These are phyloP conservation scores for Drosophila multiciliata DNA, from an alignment of 2,888 invertebrate species.

Conservation along the genomic window DNA sequence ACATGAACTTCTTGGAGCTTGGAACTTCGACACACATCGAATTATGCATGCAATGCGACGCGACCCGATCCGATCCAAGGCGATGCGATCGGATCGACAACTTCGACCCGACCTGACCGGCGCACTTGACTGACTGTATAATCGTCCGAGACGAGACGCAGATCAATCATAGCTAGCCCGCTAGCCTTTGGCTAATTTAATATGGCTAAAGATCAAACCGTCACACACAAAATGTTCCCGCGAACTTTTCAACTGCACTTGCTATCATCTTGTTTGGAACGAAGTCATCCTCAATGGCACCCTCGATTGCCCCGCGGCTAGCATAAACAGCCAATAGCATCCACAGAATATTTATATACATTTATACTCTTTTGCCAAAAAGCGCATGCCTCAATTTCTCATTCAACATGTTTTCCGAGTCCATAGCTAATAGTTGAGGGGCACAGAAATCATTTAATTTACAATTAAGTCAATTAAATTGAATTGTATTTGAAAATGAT, in stretches of 20 bases:
- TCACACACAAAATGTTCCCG: conserved; percentile 75
- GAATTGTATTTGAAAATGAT: background rate
- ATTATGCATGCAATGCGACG: conserved; percentile 74
- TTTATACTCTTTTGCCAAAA: conserved; percentile 18
- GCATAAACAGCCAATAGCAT: conserved; percentile 62
- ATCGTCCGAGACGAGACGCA: conserved; percentile 70
- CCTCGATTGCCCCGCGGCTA: conserved; percentile 35
- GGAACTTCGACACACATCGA: conserved; percentile 74
- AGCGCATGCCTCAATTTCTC: background rate
- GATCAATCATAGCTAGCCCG: conserved; percentile 71
- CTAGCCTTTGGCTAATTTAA: conserved; percentile 78
- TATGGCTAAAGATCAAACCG: conserved; percentile 79
- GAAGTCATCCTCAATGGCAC: conserved; percentile 42
- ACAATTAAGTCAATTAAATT: background rate
- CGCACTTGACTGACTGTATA: conserved; percentile 59
- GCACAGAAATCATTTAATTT: background rate
- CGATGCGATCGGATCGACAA: conserved; percentile 32
- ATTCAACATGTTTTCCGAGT: background rate
- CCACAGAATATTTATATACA: conserved; percentile 22
- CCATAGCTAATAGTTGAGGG: background rate
- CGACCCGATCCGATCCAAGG: conserved; percentile 56
- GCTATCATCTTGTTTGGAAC: conserved; percentile 45
- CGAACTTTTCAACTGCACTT: conserved; percentile 78
- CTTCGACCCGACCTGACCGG: conserved; percentile 53
- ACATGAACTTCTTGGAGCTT: conserved; percentile 39